Evolutionary conservation across 1,140 invertebrate genomes (phyloP).

Genomic region (Ctenoplectra terminalis): DNA sequence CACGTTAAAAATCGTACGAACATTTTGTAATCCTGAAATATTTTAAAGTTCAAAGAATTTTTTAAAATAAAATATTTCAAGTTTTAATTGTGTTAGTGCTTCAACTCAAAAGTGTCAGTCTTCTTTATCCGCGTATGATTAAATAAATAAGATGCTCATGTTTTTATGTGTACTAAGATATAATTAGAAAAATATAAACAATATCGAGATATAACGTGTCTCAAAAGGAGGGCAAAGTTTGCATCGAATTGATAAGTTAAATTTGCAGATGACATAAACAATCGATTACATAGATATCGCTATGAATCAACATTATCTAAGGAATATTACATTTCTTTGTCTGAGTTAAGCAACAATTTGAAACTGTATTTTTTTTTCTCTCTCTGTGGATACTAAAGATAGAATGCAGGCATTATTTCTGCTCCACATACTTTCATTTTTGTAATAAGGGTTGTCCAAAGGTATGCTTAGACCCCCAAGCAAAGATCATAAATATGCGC

Average conservation of each 20-base stretch:
- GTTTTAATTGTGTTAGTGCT: too few species aligned
- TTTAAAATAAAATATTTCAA: too few species aligned
- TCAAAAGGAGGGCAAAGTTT: neutral
- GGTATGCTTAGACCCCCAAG: conserved; percentile 45
- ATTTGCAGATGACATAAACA: neutral
- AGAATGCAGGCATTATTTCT: conserved; percentile 46
- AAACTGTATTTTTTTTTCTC: conserved; percentile 28
- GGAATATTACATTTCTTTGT: neutral
- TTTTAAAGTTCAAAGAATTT: too few species aligned
- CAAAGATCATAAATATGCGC: conserved; percentile 64
- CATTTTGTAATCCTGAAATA: too few species aligned
- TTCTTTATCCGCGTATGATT: too few species aligned
- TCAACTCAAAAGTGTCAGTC: too few species aligned
- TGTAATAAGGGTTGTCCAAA: conserved; percentile 4
- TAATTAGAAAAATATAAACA: neutral
- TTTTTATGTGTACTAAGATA: too few species aligned
- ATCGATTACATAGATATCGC: too few species aligned
- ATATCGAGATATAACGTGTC: neutral
- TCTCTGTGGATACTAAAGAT: conserved; percentile 2
- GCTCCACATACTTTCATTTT: conserved; percentile 56
- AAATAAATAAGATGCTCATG: too few species aligned
- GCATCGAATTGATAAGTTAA: neutral
- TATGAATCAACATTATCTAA: neutral
- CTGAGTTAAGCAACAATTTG: neutral
- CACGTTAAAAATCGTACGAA: too few species aligned